Percentiles rank a stretch among this genome's conserved stretches.
These are phyloP conservation scores for Nothoprocta perdicaria DNA, from an alignment of 2,113 vertebrate genomes.

Conservation along the genomic window DNA sequence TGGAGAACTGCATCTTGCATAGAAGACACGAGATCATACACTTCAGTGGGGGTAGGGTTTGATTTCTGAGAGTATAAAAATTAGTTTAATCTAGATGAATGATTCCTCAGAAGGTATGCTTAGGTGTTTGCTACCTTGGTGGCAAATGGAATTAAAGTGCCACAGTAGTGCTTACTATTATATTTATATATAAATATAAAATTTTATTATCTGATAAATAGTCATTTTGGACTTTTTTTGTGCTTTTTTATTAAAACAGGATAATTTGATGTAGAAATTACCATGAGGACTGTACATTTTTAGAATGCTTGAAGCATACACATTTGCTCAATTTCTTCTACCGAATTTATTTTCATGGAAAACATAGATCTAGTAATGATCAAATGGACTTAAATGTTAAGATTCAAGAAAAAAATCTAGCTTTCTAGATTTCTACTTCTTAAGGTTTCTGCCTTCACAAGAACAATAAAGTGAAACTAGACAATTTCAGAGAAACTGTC, in stretches of 20 bases:
- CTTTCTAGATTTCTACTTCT: slow-evolving; percentile 33
- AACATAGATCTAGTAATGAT: background rate
- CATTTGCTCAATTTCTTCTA: slow-evolving; percentile 61
- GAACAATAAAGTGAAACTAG: background rate
- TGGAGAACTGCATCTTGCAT: background rate
- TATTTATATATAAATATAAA: background rate
- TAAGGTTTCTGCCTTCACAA: slow-evolving; percentile 20
- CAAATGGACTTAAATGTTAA: background rate
- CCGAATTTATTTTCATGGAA: background rate
- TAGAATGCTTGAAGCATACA: slow-evolving; percentile 35
- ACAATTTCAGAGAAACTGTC: background rate
- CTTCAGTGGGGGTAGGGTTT: too few relatives aligned
- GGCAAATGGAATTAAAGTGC: background rate
- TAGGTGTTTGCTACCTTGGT: background rate
- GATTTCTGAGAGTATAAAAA: background rate
- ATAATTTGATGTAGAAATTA: background rate
- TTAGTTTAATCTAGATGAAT: background rate
- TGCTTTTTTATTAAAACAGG: background rate
- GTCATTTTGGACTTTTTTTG: background rate
- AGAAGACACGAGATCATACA: background rate
- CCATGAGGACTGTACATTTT: slow-evolving; percentile 36
- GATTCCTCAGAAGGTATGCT: background rate
- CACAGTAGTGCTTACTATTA: too few relatives aligned
- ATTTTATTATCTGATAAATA: background rate
- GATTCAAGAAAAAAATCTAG: background rate